Evolutionary conservation across 2,888 invertebrate species (phyloP).

Genomic region (Ramazzottius varieornatus): DNA sequence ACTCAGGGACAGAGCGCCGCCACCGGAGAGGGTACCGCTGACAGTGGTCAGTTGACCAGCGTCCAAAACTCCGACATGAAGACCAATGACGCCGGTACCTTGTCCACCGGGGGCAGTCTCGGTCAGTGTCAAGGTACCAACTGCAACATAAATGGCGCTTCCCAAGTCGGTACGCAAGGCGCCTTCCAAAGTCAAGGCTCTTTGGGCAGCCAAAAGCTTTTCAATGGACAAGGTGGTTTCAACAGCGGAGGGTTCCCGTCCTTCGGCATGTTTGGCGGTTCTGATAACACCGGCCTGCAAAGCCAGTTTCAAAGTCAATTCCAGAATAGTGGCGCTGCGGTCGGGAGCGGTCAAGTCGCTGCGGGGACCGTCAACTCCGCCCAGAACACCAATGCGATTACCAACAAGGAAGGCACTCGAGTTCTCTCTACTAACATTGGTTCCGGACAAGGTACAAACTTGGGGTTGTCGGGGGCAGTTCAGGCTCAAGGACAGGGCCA

Average conservation of each 20-base stretch:
- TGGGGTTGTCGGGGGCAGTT: not conserved
- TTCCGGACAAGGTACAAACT: not conserved
- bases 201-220: not conserved
- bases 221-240: not conserved
- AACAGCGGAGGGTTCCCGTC: not conserved
- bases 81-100: not conserved
- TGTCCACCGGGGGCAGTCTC: not conserved
- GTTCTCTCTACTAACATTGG: not conserved
- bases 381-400: not conserved
- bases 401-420: not conserved
- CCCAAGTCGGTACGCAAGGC: not conserved
- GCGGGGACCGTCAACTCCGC: not conserved
- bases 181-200: not conserved
- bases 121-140: not conserved
- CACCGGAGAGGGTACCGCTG: not conserved
- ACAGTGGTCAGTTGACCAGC: not conserved
- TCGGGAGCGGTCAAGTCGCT: not conserved
- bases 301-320: not conserved
- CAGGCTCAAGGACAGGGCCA: not conserved
- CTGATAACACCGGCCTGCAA: not conserved
- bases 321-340: not conserved
- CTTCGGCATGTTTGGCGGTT: not conserved
- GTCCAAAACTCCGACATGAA: not conserved
- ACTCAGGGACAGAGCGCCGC: not conserved
- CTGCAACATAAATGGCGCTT: not conserved